A percentile compares a stretch with the other conserved stretches of the same genome.
These are phyloP conservation scores for Meloidogyne floridensis DNA, from an alignment of 1,140 invertebrate species.

Conservation along the genomic window DNA sequence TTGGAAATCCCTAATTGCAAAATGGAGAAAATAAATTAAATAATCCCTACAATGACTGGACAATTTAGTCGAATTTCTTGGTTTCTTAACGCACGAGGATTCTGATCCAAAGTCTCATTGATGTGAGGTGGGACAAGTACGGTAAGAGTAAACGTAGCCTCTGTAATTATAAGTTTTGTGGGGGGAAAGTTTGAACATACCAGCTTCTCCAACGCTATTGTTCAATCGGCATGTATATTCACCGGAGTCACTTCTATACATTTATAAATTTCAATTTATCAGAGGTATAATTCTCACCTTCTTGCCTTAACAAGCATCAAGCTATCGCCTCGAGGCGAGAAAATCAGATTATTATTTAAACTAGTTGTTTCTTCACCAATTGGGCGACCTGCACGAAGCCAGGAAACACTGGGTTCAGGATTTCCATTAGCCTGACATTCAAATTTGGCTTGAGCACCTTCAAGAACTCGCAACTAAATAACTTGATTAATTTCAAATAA, in stretches of 20 bases:
- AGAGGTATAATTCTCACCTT: constrained; percentile 66
- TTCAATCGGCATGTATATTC: constrained; percentile 69
- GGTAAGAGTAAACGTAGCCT: constrained; percentile 49
- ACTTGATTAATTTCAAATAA: background rate
- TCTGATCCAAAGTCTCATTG: constrained; percentile 61
- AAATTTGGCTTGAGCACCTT: constrained; percentile 53
- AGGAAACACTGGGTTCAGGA: constrained; percentile 53
- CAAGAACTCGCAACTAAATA: constrained; percentile 52
- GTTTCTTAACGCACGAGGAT: constrained; percentile 58
- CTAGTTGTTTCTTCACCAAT: constrained; percentile 25
- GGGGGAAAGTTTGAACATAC: background rate
- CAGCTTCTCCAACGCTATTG: constrained; percentile 64
- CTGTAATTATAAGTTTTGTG: background rate
- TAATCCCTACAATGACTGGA: constrained; percentile 58
- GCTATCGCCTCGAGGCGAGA: constrained; percentile 66
- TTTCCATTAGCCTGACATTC: constrained; percentile 62
- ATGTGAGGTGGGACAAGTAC: constrained; percentile 58
- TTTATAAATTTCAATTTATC: background rate
- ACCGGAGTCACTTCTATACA: background rate
- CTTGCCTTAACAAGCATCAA: constrained; percentile 67
- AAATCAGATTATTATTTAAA: constrained; percentile 52
- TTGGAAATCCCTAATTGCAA: constrained; percentile 21
- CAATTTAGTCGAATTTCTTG: constrained; percentile 67
- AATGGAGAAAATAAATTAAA: too few relatives aligned
- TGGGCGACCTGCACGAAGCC: constrained; percentile 58